These are phyloP conservation scores for Ophioderma brevispina DNA, from an alignment of 35 echinoderm and acorn worm genomes.

Conservation along the genomic window DNA sequence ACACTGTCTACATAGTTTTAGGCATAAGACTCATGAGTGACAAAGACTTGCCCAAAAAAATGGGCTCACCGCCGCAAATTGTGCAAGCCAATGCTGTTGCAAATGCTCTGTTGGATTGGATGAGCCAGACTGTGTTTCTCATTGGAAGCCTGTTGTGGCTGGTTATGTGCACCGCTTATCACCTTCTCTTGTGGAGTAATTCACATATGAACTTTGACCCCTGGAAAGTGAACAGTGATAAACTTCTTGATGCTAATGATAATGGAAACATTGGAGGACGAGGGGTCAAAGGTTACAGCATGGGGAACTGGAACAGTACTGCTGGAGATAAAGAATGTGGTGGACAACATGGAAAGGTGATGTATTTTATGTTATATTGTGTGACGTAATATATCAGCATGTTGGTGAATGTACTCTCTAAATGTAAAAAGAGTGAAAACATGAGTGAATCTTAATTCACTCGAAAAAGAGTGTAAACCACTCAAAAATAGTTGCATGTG, in stretches of 20 bases:
- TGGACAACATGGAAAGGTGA: too few relatives aligned
- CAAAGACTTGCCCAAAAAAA: neutral
- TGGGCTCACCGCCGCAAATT: neutral
- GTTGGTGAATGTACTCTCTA: too few relatives aligned
- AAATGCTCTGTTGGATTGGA: neutral
- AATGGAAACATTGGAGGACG: neutral
- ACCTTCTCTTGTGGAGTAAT: neutral
- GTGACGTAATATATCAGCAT: too few relatives aligned
- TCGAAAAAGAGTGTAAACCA: too few relatives aligned
- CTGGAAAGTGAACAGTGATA: neutral
- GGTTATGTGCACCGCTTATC: neutral
- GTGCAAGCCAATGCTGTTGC: neutral
- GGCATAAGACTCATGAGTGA: neutral
- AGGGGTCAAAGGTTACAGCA: neutral
- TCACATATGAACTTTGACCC: constrained; percentile 7
- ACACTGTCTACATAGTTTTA: too few relatives aligned
- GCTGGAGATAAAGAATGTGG: too few relatives aligned
- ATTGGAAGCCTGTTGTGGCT: neutral
- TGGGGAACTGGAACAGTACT: neutral
- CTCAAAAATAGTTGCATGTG: too few relatives aligned
- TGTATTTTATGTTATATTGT: too few relatives aligned
- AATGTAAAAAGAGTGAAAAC: too few relatives aligned
- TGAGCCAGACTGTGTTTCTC: neutral
- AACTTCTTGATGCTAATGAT: neutral
- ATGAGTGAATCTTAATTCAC: too few relatives aligned